phyloP scores from a whole-genome alignment of 2,888 invertebrate genomes.

The Eristalis intricaria region DNA sequence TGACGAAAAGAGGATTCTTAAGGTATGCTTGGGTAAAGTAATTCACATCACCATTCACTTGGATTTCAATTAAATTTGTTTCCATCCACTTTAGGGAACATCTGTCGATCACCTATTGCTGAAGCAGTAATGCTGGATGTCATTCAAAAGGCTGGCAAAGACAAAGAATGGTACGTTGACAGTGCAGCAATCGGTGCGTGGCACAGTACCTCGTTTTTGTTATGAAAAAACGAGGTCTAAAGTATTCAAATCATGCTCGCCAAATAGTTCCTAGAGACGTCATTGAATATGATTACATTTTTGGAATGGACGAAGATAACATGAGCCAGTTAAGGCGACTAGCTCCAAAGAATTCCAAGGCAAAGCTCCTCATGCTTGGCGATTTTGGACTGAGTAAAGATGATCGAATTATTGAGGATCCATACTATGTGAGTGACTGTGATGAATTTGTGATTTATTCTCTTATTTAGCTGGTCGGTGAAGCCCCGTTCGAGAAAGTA shows the following conservation, averaged over 20 bases:
- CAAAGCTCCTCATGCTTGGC: slow-evolving; percentile 90
- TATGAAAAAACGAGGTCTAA: slow-evolving; percentile 87
- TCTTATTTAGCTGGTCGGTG: slow-evolving; percentile 84
- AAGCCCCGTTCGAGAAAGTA: slow-evolving; percentile 87
- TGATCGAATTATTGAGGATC: slow-evolving; percentile 93
- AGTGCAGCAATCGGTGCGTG: slow-evolving; percentile 94
- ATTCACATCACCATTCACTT: background rate
- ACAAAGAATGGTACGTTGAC: slow-evolving; percentile 90
- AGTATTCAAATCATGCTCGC: slow-evolving; percentile 89
- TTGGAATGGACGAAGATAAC: slow-evolving; percentile 97
- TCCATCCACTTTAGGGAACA: slow-evolving; percentile 87
- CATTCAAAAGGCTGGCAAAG: slow-evolving; percentile 85
- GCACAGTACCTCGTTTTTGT: slow-evolving; percentile 91
- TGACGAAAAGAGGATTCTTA: slow-evolving; percentile 24
- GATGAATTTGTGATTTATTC: background rate
- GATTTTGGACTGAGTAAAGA: slow-evolving; percentile 91
- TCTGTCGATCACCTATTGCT: slow-evolving; percentile 97
- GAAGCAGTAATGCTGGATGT: slow-evolving; percentile 93
- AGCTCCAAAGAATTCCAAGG: slow-evolving; percentile 85
- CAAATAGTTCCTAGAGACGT: slow-evolving; percentile 89
- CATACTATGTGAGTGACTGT: slow-evolving; percentile 89
- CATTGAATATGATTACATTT: slow-evolving; percentile 91
- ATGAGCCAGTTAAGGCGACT: slow-evolving; percentile 86
- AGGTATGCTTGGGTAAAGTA: slow-evolving; percentile 29
- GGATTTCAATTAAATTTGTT: background rate